Evolutionary conservation across 1,140 invertebrate species (phyloP).

Genomic region (Magallana ariakensis): DNA sequence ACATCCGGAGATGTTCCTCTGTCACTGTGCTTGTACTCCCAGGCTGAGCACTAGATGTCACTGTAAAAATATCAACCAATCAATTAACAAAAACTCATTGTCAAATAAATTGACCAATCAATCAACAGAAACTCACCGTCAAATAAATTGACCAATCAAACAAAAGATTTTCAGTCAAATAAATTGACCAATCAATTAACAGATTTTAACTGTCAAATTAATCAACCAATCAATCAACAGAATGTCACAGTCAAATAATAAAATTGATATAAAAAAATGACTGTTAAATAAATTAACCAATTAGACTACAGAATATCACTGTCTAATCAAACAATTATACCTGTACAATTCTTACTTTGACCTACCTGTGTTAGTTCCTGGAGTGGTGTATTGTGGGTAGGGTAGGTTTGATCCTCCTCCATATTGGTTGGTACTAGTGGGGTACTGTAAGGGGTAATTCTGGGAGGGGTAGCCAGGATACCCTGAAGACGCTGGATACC

Average conservation of each 20-base stretch:
- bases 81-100: background rate
- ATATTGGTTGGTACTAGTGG: background rate
- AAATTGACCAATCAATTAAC: too few relatives aligned
- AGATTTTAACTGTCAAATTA: too few relatives aligned
- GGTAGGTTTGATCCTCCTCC: constrained; percentile 47
- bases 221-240: too few relatives aligned
- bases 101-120: background rate
- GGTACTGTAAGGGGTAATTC: background rate
- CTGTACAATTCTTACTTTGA: too few relatives aligned
- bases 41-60: constrained; percentile 37
- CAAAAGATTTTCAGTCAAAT: too few relatives aligned
- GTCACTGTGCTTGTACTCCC: constrained; percentile 82
- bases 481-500: constrained; percentile 44
- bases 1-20: constrained; percentile 96
- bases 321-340: too few relatives aligned
- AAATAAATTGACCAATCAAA: background rate
- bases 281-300: too few relatives aligned
- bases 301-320: too few relatives aligned
- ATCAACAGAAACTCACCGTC: too few relatives aligned
- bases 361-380: constrained; percentile 45
- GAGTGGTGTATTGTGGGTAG: constrained; percentile 51
- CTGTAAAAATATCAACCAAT: constrained; percentile 7
- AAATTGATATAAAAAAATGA: too few relatives aligned
- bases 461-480: constrained; percentile 27
- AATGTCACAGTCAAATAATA: too few relatives aligned